Base-by-base conservation (phyloP, 2,888 invertebrate species). In the Ochropleura plecta region DNA sequence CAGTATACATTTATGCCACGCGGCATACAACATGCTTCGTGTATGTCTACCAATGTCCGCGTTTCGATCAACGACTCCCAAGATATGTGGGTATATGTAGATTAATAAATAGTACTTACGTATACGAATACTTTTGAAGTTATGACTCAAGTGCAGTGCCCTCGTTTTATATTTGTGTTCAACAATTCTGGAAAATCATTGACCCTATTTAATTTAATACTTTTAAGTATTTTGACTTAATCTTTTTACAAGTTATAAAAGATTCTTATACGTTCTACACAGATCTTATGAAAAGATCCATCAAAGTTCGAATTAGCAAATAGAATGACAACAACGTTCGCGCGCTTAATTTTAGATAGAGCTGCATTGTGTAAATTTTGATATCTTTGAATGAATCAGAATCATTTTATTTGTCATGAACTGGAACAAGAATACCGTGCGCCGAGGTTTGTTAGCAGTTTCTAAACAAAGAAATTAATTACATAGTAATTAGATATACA, bases 101-200 rank as follows among this genome's bases (percentile, higher is more conserved):
- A 71, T 53, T 70, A 67, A 55, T 70, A 67, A 55, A 62, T 48
- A 59, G 62, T 12, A 44, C 44, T 12, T 68, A 60, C 42, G 51
- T 65, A 51, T 40, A 63, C 44, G 51, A 63, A 69, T 44, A 63
- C 30, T 67, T 69, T 81, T 81, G 44, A 53, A 64, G 51, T 73
- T 76, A 74, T 89, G 89, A 90, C 87, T 91, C 91, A 92, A 94
- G 93, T 92, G 90, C 92, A 92, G 82, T 90, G 93, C 90, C 92
- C 93, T 88, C 89, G 86, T 90, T 94, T 89, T 82, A 87, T 82
- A 85, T 86, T 87, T 84, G 86, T 76, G 79, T 85, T 85, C 68
- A 84, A 87, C 70, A 82, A 76, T 79, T 79, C 84, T 87, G 80
- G 82, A 84, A 86, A 87, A 84, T 82, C 86, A 88, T 87, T 88